Conservation (phyloP, 2,888 invertebrate genomes). For the Bellardia pandia region DNA sequence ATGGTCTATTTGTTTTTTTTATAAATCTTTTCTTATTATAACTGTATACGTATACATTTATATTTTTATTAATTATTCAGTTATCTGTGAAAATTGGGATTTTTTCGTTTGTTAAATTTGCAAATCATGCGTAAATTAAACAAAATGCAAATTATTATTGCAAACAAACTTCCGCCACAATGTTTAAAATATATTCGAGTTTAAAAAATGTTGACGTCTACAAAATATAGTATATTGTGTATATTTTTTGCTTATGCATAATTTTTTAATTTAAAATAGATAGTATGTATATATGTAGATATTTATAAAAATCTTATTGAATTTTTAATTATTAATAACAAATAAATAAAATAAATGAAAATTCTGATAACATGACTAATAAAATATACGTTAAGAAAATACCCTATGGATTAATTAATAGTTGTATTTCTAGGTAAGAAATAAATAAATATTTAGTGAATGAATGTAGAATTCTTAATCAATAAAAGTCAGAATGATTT, state of each 20-base stretch:
- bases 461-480: too few relatives aligned
- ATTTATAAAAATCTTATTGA: slow-evolving; percentile 7
- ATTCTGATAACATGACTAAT: neutral
- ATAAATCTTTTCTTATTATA: neutral
- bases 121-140: slow-evolving; percentile 52
- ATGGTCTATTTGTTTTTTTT: neutral
- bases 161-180: slow-evolving; percentile 40
- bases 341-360: neutral
- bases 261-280: neutral
- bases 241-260: neutral
- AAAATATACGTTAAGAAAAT: neutral
- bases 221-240: neutral
- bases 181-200: neutral
- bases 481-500: too few relatives aligned
- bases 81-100: neutral
- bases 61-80: neutral
- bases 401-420: neutral
- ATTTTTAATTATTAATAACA: slow-evolving; percentile 5
- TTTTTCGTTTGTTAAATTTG: slow-evolving; percentile 10
- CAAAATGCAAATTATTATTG: slow-evolving; percentile 24
- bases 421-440: too few relatives aligned
- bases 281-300: too few relatives aligned
- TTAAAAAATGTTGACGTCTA: slow-evolving; percentile 10
- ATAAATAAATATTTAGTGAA: too few relatives aligned
- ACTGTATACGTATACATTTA: neutral